phyloP scores from a whole-genome alignment of 2,113 vertebrate genomes.

The Gulo gulo region DNA sequence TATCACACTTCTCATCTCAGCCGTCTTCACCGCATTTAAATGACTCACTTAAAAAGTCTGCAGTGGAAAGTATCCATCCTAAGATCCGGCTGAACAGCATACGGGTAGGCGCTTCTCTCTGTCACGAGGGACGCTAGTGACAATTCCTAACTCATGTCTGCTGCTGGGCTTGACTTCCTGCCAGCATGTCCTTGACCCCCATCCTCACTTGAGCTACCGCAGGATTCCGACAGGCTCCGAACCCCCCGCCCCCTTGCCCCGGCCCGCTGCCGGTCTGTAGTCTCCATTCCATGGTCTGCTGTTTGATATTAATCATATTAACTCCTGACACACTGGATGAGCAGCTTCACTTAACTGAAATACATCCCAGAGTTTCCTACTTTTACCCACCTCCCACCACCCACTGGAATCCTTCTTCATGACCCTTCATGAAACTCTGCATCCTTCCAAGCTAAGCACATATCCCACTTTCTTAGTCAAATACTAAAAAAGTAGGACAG shows the following conservation, averaged over 20 bases:
- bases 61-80: neutral
- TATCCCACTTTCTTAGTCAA: neutral
- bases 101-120: neutral
- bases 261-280: neutral
- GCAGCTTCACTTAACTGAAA: neutral
- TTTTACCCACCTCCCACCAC: neutral
- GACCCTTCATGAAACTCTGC: neutral
- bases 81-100: neutral
- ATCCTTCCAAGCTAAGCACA: neutral
- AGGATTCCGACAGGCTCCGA: neutral
- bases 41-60: constrained; percentile 6
- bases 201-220: neutral
- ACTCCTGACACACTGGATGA: neutral
- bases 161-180: neutral
- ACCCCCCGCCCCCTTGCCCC: neutral
- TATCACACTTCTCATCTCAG: neutral
- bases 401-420: neutral
- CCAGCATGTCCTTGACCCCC: neutral
- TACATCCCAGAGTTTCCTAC: neutral
- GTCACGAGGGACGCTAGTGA: neutral
- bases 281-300: neutral
- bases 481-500: neutral
- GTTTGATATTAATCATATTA: neutral
- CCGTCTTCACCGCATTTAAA: neutral
- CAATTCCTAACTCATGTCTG: neutral